Percentiles rank a stretch among this genome's conserved stretches.
Evolutionary conservation across 1,140 invertebrate species (phyloP).

Genomic region (Hycleus phaleratus): DNA sequence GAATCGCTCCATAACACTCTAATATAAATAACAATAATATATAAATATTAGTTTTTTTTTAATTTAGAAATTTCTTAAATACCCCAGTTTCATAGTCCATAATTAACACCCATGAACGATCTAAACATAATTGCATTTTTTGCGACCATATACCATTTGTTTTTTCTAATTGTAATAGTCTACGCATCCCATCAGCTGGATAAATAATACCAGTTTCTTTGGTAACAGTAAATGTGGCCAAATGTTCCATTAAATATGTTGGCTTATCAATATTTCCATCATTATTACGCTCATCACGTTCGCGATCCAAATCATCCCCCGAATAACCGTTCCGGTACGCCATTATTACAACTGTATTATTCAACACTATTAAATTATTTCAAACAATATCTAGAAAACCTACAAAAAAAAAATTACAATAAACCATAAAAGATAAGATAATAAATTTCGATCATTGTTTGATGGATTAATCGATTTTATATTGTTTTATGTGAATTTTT

Average conservation of each 20-base stretch:
- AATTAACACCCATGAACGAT: constrained; percentile 83
- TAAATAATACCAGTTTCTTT: constrained; percentile 80
- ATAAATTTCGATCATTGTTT: too few species aligned
- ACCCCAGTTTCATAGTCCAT: constrained; percentile 96
- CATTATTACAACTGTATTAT: constrained; percentile 21
- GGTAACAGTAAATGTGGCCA: constrained; percentile 94
- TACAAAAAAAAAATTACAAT: too few species aligned
- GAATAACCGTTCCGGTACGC: constrained; percentile 34
- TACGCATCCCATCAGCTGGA: constrained; percentile 90
- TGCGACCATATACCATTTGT: constrained; percentile 98
- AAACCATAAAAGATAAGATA: too few species aligned
- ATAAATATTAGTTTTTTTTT: neutral
- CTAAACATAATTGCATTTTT: constrained; percentile 88
- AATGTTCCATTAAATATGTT: constrained; percentile 85
- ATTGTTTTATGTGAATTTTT: too few species aligned
- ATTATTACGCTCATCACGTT: constrained; percentile 33
- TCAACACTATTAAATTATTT: neutral
- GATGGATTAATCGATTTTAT: too few species aligned
- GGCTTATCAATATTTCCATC: constrained; percentile 52
- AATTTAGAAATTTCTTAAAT: constrained; percentile 20
- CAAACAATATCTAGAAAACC: neutral
- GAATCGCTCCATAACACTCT: constrained; percentile 94
- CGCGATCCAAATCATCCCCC: constrained; percentile 28
- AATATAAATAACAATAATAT: constrained; percentile 28
- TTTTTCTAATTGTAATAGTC: constrained; percentile 92